A percentile compares a stretch with the other conserved stretches of the same genome.
Conservation (phyloP, 2,113 vertebrate species). For the Phrynosoma platyrhinos region DNA sequence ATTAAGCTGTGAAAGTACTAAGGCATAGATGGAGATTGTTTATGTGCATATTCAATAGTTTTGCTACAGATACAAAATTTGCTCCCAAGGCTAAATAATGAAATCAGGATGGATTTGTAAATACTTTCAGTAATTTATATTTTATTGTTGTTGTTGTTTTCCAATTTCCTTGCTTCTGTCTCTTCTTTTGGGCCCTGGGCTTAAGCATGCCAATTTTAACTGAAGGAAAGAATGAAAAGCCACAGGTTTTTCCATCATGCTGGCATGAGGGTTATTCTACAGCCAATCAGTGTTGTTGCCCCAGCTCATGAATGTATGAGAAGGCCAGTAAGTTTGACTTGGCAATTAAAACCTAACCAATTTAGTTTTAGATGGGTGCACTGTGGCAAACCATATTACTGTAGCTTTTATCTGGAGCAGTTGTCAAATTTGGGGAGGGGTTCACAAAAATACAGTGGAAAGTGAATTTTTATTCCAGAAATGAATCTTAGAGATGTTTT, state of each 20-base stretch:
- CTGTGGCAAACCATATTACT: too few relatives aligned
- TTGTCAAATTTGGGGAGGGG: too few relatives aligned
- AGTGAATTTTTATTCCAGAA: too few relatives aligned
- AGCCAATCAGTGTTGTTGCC: too few relatives aligned
- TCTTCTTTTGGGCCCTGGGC: constrained; percentile 68
- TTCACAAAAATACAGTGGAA: too few relatives aligned
- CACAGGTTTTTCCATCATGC: constrained; percentile 70
- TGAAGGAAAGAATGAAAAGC: constrained; percentile 71
- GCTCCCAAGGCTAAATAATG: constrained; percentile 75
- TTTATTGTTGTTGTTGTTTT: constrained; percentile 76
- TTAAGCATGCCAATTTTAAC: too few relatives aligned
- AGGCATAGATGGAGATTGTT: constrained; percentile 61
- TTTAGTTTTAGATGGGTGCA: too few relatives aligned
- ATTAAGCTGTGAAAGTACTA: constrained; percentile 50
- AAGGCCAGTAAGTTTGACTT: too few relatives aligned
- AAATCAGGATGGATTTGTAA: constrained; percentile 74
- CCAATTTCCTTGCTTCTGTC: constrained; percentile 75
- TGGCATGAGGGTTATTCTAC: constrained; percentile 34
- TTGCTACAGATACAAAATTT: constrained; percentile 73
- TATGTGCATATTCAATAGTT: constrained; percentile 69
- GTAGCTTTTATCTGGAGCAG: too few relatives aligned
- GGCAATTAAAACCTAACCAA: too few relatives aligned
- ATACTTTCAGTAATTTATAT: constrained; percentile 71
- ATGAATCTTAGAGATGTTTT: too few relatives aligned
- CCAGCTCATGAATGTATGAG: too few relatives aligned